Base-by-base conservation (phyloP, 2,113 vertebrate genomes). In the Jacana jacana region DNA sequence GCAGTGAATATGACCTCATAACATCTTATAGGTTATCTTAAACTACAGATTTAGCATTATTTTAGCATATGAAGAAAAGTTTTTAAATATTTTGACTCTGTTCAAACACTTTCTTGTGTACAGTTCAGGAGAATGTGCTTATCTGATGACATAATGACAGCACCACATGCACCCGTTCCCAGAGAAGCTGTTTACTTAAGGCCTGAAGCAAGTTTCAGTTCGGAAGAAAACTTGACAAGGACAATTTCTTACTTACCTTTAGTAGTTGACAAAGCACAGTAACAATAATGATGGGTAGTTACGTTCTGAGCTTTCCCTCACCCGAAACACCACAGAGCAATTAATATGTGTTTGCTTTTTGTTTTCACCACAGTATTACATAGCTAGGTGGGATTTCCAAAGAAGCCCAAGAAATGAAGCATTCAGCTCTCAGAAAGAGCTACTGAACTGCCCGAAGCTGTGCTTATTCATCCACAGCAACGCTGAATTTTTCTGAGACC, bases 121-220 rank as follows among this genome's bases (percentile, higher is more conserved):
- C 87, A 81, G 33, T 84, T 84, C 77, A 71, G 79, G 44, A 48
- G 72, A 78, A 71, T 16, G 37, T 35, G 23, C 28, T 3, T 73
- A 5, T 40, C 44, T 55, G 94, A 89, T 95, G 88, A 76, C 1
- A 4, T 19, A 60, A 27, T n/a, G 15, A 27, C 69, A 55, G 68
- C 19, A 17, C 69, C 93, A 89, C 2, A 12, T 96, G 94, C 61
- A 19, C 77, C 57, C 18, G 65, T 92, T 97, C 95, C 93, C 94
- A 87, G 61, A 37, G 66, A 77, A 54, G 69, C 65, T 96, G 91
- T 95, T 96, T 92, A 44, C 61, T 91, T 89, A 95, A 85, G 22
- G 69, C 63, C 73, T 88, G 81, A 81, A 95, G 65, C 69, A 95
- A 86, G 69, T 77, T 68, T 86, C 77, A 68, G 1, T 92, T 93